Evolutionary conservation across 2,113 vertebrate species (phyloP).

Genomic region (Oncorhynchus gorbuscha): DNA sequence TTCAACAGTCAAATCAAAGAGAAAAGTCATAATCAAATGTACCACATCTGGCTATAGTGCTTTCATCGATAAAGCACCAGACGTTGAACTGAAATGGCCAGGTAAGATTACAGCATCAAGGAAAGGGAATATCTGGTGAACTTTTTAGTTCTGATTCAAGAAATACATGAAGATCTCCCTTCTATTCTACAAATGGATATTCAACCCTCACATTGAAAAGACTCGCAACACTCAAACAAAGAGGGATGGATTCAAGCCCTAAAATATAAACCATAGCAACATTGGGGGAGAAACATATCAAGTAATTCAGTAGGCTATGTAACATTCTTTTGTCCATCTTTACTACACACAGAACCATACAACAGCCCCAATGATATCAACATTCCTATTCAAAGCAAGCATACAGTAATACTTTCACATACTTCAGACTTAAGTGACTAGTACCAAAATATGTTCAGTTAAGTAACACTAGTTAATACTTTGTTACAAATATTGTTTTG

Average conservation of each 20-base stretch:
- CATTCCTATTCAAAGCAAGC: not conserved
- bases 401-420: not conserved
- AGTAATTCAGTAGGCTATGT: not conserved
- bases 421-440: constrained; percentile 15
- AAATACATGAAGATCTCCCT: too few relatives aligned
- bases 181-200: too few relatives aligned
- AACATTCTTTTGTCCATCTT: not conserved
- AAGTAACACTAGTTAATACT: constrained; percentile 30
- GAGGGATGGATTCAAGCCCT: too few relatives aligned
- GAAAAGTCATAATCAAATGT: constrained; percentile 16
- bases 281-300: not conserved
- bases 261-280: not conserved
- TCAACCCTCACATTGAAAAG: not conserved
- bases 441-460: constrained; percentile 25
- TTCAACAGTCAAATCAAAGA: constrained; percentile 6
- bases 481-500: constrained; percentile 21
- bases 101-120: not conserved
- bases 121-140: not conserved
- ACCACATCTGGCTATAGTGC: not conserved
- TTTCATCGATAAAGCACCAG: constrained; percentile 5
- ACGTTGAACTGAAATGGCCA: not conserved
- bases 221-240: too few relatives aligned
- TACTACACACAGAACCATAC: not conserved
- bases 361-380: not conserved
- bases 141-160: too few relatives aligned